Evolutionary conservation across 2,113 vertebrate species (phyloP).

Genomic region (Myocastor coypus): DNA sequence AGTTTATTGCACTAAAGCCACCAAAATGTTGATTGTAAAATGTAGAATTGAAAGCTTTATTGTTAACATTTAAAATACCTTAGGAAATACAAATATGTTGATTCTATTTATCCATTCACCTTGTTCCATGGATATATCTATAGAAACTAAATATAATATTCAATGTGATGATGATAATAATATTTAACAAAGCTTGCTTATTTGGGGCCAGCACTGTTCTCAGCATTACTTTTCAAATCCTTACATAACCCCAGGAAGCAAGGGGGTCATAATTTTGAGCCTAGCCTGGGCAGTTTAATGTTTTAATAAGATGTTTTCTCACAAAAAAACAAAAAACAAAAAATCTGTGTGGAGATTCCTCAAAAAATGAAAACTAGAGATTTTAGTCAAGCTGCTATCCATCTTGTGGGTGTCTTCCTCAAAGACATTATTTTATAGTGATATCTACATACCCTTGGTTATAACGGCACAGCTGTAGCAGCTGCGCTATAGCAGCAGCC

Average conservation of each 20-base stretch:
- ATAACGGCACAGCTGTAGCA: not conserved
- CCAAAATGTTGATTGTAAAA: not conserved
- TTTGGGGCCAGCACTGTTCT: not conserved
- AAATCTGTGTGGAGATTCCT: not conserved
- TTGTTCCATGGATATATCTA: not conserved
- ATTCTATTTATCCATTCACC: not conserved
- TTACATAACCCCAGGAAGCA: not conserved
- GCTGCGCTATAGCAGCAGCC: not conserved
- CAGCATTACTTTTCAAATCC: not conserved
- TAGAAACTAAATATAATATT: not conserved
- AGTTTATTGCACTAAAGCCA: not conserved
- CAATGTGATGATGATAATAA: not conserved
- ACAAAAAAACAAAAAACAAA: not conserved
- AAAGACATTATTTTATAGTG: not conserved
- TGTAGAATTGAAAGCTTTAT: not conserved
- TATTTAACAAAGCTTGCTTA: not conserved
- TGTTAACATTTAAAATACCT: conserved; percentile 19
- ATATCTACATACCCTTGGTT: not conserved
- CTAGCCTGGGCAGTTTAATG: not conserved
- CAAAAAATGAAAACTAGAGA: not conserved
- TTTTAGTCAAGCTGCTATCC: not conserved
- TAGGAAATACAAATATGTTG: conserved; percentile 26
- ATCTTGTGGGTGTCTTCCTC: not conserved
- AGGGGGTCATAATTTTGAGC: not conserved
- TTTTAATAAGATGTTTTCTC: not conserved